phyloP scores from a whole-genome alignment of 2,888 invertebrate genomes.

The Cosmorhoe ocellata region DNA sequence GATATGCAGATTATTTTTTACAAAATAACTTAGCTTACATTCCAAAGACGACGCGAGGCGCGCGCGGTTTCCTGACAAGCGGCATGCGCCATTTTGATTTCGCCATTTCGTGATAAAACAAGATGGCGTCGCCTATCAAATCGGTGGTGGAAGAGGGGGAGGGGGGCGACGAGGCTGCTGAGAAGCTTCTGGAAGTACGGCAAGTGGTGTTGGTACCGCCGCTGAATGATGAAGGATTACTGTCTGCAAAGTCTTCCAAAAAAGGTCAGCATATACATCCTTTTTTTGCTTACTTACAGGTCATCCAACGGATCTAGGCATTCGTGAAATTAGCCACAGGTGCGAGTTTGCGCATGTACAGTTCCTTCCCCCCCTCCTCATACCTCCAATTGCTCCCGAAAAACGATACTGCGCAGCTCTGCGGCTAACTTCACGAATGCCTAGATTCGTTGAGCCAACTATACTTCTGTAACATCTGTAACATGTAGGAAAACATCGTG shows the following conservation, averaged over 20 bases:
- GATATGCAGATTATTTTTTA: constrained; percentile 31
- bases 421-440: too few relatives aligned
- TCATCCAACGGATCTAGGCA: too few relatives aligned
- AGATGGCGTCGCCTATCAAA: constrained; percentile 58
- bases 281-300: too few relatives aligned
- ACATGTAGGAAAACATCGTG: too few relatives aligned
- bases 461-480: too few relatives aligned
- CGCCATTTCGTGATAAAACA: constrained; percentile 51
- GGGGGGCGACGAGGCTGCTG: constrained; percentile 59
- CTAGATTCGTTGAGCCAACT: too few relatives aligned
- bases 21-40: constrained; percentile 26
- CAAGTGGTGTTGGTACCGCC: constrained; percentile 48
- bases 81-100: constrained; percentile 24
- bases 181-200: constrained; percentile 58
- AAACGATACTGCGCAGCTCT: too few relatives aligned
- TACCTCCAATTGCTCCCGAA: too few relatives aligned
- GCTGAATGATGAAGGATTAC: constrained; percentile 38
- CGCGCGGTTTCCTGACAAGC: neutral
- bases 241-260: constrained; percentile 67
- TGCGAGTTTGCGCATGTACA: too few relatives aligned
- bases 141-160: constrained; percentile 48
- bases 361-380: too few relatives aligned
- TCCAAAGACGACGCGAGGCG: constrained; percentile 21
- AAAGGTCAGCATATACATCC: constrained; percentile 61
- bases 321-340: too few relatives aligned